Evolutionary conservation across 2,113 vertebrate genomes (phyloP), one percentile per base, ranked within the genome.

Genomic region (Fukomys damarensis): DNA sequence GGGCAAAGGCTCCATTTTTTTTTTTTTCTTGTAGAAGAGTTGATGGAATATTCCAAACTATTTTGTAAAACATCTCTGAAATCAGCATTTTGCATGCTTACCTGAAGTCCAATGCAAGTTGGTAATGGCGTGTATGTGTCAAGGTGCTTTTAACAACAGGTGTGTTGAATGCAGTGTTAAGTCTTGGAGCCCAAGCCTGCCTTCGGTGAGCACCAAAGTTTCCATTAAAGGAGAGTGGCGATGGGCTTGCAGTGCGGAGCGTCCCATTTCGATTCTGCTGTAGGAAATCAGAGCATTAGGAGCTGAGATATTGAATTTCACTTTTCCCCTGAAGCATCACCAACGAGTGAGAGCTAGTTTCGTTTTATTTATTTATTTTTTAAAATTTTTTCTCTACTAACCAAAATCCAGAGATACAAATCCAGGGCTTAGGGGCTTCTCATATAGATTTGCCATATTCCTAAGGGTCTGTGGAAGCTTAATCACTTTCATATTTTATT

Each of bases 401-500:
- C 84, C 63, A 46, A 93, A 95, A 93, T 95, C 59, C 89, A 87
- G 86, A 96, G 83, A 94, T 96, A 96, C 59, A 97, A 97, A 96
- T 87, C 72, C n/a, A 52, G 89, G 63, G 79, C 54, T 94, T 95
- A 91, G 86, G 89, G 76, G 49, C n/a, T 58, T 94, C 74, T 97
- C 74, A 56, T 96, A 86, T 72, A 95, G 89, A 96, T 93, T 92
- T 96, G 61, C 24, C 19, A 77, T 96, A 97, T 96, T 93, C 89
- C 95, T 93, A 76, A 70, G 86, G 82, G 87, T 91, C 86, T 93
- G 54, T 85, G 74, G 58, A 84, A 76, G 76, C 86, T 96, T 97
- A 96, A 96, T 96, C 89, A 97, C 93, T 86, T 97, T 96, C 93
- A 97, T 97, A 96, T 96, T 97, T 96, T 97, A 97, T 96, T 97